A percentile compares a stretch with the other conserved stretches of the same genome.
These are phyloP conservation scores for Meles meles DNA, from an alignment of 2,113 vertebrate genomes.

Conservation along the genomic window DNA sequence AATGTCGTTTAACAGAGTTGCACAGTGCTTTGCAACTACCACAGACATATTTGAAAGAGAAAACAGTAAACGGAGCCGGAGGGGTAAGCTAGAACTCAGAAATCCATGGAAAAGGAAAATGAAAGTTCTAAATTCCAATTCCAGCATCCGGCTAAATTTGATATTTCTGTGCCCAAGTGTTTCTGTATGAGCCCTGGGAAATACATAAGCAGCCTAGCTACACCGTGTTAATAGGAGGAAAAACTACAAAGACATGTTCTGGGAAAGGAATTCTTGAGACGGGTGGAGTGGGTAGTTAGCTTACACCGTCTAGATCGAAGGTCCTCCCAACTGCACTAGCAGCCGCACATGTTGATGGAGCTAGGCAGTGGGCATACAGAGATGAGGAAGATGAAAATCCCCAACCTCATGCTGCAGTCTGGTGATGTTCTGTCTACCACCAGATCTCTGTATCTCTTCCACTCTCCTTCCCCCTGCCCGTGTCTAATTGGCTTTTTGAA, in stretches of 20 bases:
- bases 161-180: background rate
- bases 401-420: background rate
- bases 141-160: background rate
- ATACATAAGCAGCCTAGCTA: background rate
- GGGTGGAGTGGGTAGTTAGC: background rate
- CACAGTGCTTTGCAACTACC: background rate
- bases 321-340: background rate
- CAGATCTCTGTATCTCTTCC: background rate
- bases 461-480: background rate
- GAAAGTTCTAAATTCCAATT: constrained; percentile 2
- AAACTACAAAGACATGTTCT: background rate
- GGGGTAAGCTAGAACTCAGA: background rate
- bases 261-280: background rate
- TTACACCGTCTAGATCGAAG: background rate
- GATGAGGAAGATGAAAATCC: background rate
- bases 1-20: background rate
- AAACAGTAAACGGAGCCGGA: background rate
- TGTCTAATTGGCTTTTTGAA: background rate
- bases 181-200: background rate
- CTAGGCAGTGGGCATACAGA: background rate
- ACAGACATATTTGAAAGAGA: background rate
- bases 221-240: background rate
- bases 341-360: background rate
- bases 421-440: background rate
- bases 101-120: background rate